phyloP scores from a whole-genome alignment of 1,140 invertebrate genomes.

The Camponotus vicinus region DNA sequence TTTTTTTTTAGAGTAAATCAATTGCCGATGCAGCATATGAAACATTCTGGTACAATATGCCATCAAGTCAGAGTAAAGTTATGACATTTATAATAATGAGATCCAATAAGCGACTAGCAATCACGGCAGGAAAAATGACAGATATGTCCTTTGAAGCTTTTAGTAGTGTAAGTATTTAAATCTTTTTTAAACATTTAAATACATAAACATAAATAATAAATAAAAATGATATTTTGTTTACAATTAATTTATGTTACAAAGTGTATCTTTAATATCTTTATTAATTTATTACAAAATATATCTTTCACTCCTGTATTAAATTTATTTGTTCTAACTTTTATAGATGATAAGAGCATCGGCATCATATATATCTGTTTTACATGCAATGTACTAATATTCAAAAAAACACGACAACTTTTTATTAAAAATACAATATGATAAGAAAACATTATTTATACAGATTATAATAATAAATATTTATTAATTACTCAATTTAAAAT shows the following conservation, averaged over 20 bases:
- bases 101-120: conserved; percentile 15
- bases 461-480: no score
- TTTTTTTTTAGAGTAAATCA: conserved; percentile 12
- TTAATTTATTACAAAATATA: not conserved
- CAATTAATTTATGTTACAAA: not conserved
- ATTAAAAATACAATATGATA: not conserved
- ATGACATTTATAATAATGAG: conserved; percentile 37
- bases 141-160: conserved; percentile 36
- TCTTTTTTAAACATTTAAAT: not conserved
- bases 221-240: not conserved
- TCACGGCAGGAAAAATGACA: conserved; percentile 25
- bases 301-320: not conserved
- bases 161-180: conserved; percentile 9
- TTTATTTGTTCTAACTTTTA: not conserved
- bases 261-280: not conserved
- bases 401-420: not conserved
- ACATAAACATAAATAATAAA: not conserved
- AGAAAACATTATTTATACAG: not conserved
- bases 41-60: conserved; percentile 29
- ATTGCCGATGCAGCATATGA: conserved; percentile 20
- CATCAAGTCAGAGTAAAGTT: not conserved
- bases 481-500: no score
- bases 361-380: conserved; percentile 50
- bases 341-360: conserved; percentile 51
- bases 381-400: conserved; percentile 43